Conservation (phyloP, 2,888 invertebrate genomes). For the Vesta saturnalis region DNA sequence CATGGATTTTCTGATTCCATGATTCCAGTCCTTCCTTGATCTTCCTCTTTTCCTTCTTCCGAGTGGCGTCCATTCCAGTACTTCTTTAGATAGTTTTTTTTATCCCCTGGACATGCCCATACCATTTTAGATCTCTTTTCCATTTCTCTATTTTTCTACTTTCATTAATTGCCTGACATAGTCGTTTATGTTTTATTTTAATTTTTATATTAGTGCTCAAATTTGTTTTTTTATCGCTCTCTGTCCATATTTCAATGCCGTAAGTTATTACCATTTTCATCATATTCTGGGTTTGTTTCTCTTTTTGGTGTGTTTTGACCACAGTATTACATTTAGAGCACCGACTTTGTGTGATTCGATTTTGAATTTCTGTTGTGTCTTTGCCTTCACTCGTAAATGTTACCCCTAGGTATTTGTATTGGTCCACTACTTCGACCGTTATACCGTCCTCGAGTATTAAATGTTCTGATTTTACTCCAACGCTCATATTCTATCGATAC, state of each 20-base stretch:
- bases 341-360: too few relatives aligned
- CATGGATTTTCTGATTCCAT: not conserved
- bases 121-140: not conserved
- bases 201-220: not conserved
- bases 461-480: not conserved
- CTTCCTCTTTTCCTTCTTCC: constrained; percentile 32
- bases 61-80: constrained; percentile 27
- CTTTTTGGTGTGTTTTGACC: too few relatives aligned
- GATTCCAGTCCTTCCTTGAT: constrained; percentile 25
- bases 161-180: not conserved
- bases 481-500: too few relatives aligned
- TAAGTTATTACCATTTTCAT: too few relatives aligned
- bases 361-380: too few relatives aligned
- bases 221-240: too few relatives aligned
- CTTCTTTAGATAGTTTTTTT: constrained; percentile 25
- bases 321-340: too few relatives aligned
- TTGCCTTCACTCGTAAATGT: too few relatives aligned
- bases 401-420: too few relatives aligned
- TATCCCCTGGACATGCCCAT: not conserved
- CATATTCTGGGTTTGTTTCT: too few relatives aligned
- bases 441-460: not conserved
- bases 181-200: not conserved
- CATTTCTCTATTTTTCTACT: not conserved
- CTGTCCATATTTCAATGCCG: too few relatives aligned
- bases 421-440: too few relatives aligned